These are phyloP conservation scores for Pogonus chalceus DNA, from an alignment of 1,140 invertebrate species.

Conservation along the genomic window DNA sequence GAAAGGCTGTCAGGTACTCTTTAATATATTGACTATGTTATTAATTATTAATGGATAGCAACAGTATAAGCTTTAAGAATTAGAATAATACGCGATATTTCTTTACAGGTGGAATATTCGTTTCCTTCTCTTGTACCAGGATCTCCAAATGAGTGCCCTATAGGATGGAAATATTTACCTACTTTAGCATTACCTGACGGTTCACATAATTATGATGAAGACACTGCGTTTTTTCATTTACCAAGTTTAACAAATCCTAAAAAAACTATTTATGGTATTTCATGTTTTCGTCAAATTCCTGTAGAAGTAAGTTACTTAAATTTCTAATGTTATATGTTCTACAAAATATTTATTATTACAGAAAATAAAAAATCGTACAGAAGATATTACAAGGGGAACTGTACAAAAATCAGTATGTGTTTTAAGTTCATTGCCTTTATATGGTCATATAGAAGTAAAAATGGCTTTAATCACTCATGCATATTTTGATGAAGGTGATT, in stretches of 20 bases:
- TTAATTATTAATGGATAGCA: too few species aligned
- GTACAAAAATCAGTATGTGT: slow-evolving; percentile 92
- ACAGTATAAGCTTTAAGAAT: too few species aligned
- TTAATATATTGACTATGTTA: too few species aligned
- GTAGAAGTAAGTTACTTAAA: slow-evolving; percentile 60
- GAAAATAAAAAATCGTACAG: slow-evolving; percentile 86
- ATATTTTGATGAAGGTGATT: slow-evolving; percentile 93
- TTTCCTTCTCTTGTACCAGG: slow-evolving; percentile 80
- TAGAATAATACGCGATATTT: too few species aligned
- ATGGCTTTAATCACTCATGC: slow-evolving; percentile 92
- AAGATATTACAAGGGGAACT: slow-evolving; percentile 92
- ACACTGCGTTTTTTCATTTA: slow-evolving; percentile 94
- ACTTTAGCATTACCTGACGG: slow-evolving; percentile 94
- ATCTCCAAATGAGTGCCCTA: slow-evolving; percentile 71
- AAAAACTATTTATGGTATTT: slow-evolving; percentile 88
- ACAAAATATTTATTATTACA: slow-evolving; percentile 36
- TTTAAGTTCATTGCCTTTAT: slow-evolving; percentile 77
- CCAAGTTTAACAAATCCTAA: slow-evolving; percentile 75
- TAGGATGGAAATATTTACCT: slow-evolving; percentile 90
- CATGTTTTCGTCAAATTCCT: slow-evolving; percentile 96
- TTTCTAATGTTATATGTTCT: slow-evolving; percentile 15
- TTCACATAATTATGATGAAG: slow-evolving; percentile 92
- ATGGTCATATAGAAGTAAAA: slow-evolving; percentile 90
- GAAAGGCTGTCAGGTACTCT: slow-evolving; percentile 82
- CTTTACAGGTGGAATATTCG: slow-evolving; percentile 96